These are phyloP conservation scores for Belonocnema kinseyi DNA, from an alignment of 1,140 invertebrate species.

Conservation along the genomic window DNA sequence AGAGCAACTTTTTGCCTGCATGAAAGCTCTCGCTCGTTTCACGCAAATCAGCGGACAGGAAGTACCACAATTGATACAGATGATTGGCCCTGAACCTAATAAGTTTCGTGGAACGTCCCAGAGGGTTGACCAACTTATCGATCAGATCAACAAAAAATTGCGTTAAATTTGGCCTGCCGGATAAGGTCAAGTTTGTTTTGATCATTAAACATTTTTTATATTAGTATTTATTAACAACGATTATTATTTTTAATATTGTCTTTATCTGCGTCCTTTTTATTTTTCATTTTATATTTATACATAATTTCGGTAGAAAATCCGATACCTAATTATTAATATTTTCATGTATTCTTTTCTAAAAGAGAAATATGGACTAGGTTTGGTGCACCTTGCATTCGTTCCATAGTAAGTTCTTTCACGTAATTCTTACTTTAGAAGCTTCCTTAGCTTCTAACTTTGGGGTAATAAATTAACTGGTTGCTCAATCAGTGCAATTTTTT, in stretches of 20 bases:
- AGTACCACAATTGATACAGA: slow-evolving; percentile 91
- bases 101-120: slow-evolving; percentile 88
- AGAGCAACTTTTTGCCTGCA: slow-evolving; percentile 86
- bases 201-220: slow-evolving; percentile 19
- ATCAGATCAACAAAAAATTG: slow-evolving; percentile 81
- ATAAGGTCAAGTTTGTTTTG: neutral
- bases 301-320: slow-evolving; percentile 1
- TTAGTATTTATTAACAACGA: slow-evolving; percentile 28
- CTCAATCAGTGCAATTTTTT: neutral
- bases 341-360: too few relatives aligned
- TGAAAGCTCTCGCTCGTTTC: slow-evolving; percentile 88
- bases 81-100: slow-evolving; percentile 92
- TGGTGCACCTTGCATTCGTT: too few relatives aligned
- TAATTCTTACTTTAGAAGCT: neutral
- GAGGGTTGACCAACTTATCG: slow-evolving; percentile 88
- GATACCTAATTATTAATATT: neutral
- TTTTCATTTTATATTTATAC: slow-evolving; percentile 10
- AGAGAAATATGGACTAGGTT: too few relatives aligned
- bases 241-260: slow-evolving; percentile 18
- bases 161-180: slow-evolving; percentile 51
- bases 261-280: neutral
- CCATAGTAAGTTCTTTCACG: neutral
- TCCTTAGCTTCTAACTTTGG: neutral
- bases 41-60: slow-evolving; percentile 87
- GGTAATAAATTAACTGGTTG: neutral